phyloP scores from a whole-genome alignment of 2,113 vertebrate genomes.

The Chionomys nivalis region DNA sequence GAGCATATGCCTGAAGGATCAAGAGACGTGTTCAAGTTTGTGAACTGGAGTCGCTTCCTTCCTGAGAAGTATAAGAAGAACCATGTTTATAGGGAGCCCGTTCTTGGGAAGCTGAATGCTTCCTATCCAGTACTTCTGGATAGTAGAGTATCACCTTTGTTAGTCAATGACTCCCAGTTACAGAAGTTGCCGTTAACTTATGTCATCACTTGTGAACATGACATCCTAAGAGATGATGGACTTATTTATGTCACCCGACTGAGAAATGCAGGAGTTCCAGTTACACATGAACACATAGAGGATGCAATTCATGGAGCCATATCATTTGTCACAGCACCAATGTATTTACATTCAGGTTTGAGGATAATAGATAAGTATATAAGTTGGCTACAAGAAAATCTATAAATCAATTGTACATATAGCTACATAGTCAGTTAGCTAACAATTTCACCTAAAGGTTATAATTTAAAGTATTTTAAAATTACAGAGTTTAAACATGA shows the following conservation, averaged over 20 bases:
- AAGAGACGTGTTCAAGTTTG: constrained; percentile 80
- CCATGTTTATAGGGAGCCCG: constrained; percentile 84
- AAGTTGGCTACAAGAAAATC: constrained; percentile 88
- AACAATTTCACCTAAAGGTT: background rate
- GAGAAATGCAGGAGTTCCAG: constrained; percentile 83
- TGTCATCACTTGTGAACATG: constrained; percentile 92
- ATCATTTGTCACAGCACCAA: constrained; percentile 80
- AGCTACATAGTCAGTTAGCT: background rate
- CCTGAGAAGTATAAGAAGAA: constrained; percentile 83
- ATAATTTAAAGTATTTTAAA: background rate
- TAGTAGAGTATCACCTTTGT: constrained; percentile 85
- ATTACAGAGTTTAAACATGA: background rate
- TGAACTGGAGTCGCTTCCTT: constrained; percentile 89
- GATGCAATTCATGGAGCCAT: constrained; percentile 87
- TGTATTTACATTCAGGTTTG: constrained; percentile 82
- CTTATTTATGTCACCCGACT: constrained; percentile 90
- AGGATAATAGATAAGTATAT: constrained; percentile 84
- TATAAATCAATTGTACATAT: constrained; percentile 85
- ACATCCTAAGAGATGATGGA: constrained; percentile 93
- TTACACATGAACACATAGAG: constrained; percentile 88
- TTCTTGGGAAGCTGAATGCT: fast-evolving
- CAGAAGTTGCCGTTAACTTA: constrained; percentile 86
- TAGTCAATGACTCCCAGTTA: constrained; percentile 84
- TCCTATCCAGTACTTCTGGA: constrained; percentile 77
- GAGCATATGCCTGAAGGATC: constrained; percentile 32